Base-by-base conservation (phyloP, 2,888 invertebrate species). In the Myopa tessellatipennis region DNA sequence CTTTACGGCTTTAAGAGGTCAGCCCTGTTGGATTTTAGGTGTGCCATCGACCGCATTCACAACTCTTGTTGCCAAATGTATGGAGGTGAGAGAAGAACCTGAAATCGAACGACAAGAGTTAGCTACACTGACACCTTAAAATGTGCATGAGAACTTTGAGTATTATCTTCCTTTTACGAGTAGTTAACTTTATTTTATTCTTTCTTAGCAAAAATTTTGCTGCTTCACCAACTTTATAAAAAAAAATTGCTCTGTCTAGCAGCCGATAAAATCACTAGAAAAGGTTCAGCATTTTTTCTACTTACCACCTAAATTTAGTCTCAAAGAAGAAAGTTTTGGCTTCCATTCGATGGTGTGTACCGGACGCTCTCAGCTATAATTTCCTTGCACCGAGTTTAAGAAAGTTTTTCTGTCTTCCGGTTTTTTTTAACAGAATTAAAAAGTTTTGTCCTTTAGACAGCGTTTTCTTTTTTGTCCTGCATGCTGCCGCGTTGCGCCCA, bases 361-460 rank as follows among this genome's bases (percentile, higher is more conserved):
- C 75, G 68, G 68, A 68, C 75, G 68, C 40, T 38, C 16, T 69
- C 55, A 40, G 68, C 68, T 75, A 68, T 75, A 69, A 60, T 58
- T 68, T 75, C 60, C 58, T 69, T 61, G 60, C 69, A 45, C 36
- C 79, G 65, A 73, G 76, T 81, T 74, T 68, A 68, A 71, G 72
- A 80, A 81, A 82, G 45, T 82, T 82, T 81, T 78, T 60, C 78
- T 77, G 77, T 61, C 74, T 78, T 79, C 63, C 67, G 70, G 55
- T 71, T 83, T 82, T 85, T 82, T 85, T 85, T 85, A 85, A 86
- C 85, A 83, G 84, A 86, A 87, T 87, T 87, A 87, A 85, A 85
- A 87, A 87, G 83, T 87, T 86, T 83, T 82, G 75, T 75, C 75
- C 75, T 75, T 79, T 58, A 18, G 12, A 7, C 70, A 69, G 61